These are phyloP conservation scores for Chunga burmeisteri DNA, from an alignment of 2,113 vertebrate genomes.

Conservation along the genomic window DNA sequence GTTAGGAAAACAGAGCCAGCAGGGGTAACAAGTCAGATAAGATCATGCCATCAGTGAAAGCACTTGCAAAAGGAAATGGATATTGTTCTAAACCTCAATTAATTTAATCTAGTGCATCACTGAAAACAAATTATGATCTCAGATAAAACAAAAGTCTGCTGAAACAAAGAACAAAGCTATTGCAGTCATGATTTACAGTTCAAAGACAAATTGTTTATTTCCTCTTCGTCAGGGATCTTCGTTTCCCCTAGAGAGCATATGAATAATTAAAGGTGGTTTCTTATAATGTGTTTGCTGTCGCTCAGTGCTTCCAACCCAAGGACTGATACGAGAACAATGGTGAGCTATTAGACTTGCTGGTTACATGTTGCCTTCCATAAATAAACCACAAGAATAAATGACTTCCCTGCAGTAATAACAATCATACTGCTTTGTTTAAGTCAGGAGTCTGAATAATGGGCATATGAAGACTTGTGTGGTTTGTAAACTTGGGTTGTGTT, in stretches of 20 bases:
- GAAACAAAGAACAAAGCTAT: slow-evolving; percentile 72
- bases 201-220: slow-evolving; percentile 73
- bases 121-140: slow-evolving; percentile 77
- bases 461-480: neutral
- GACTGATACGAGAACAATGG: slow-evolving; percentile 46
- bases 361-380: slow-evolving; percentile 37
- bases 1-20: slow-evolving; percentile 51
- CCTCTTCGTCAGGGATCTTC: slow-evolving; percentile 43
- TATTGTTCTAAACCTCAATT: slow-evolving; percentile 77
- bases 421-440: slow-evolving; percentile 17
- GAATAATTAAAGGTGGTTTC: slow-evolving; percentile 76
- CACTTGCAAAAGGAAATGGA: slow-evolving; percentile 73
- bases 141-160: slow-evolving; percentile 67
- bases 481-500: neutral
- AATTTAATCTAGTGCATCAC: slow-evolving; percentile 76
- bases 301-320: neutral
- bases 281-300: slow-evolving; percentile 37
- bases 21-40: slow-evolving; percentile 71
- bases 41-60: slow-evolving; percentile 72
- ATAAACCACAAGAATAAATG: slow-evolving; percentile 17
- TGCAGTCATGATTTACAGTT: slow-evolving; percentile 56
- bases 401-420: slow-evolving; percentile 18
- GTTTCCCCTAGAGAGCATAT: slow-evolving; percentile 50
- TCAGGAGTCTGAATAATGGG: neutral
- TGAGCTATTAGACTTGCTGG: slow-evolving; percentile 5